A percentile compares a stretch with the other conserved stretches of the same genome.
Evolutionary conservation across 2,888 invertebrate genomes (phyloP).

Genomic region (Drosophila lutescens): DNA sequence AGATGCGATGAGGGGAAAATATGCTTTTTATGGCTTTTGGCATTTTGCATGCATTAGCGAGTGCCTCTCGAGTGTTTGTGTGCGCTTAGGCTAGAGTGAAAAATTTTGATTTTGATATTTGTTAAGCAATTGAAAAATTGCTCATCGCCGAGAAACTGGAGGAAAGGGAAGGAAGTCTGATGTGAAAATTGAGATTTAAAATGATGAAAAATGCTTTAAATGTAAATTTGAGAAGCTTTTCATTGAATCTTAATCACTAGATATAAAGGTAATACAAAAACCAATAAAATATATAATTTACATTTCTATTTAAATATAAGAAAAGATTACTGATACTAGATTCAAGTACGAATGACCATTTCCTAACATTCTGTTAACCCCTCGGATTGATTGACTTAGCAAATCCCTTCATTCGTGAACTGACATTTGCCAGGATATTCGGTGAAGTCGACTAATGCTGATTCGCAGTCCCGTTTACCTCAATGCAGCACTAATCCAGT

Average conservation of each 20-base stretch:
- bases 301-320: too few species aligned
- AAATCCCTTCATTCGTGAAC: background rate
- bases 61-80: slow-evolving; percentile 17
- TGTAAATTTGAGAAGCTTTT: too few species aligned
- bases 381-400: slow-evolving; percentile 3
- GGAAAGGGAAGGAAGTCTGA: background rate
- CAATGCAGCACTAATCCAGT: slow-evolving; percentile 43
- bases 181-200: slow-evolving; percentile 12
- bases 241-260: too few species aligned
- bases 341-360: too few species aligned
- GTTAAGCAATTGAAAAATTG: slow-evolving; percentile 60
- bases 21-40: slow-evolving; percentile 76
- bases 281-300: too few species aligned
- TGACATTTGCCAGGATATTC: slow-evolving; percentile 2
- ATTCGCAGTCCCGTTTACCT: slow-evolving; percentile 22
- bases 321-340: too few species aligned
- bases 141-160: slow-evolving; percentile 34
- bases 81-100: slow-evolving; percentile 49
- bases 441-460: slow-evolving; percentile 15
- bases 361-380: too few species aligned
- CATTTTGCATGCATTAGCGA: slow-evolving; percentile 78
- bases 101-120: slow-evolving; percentile 71
- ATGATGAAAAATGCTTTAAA: background rate
- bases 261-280: too few species aligned
- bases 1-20: slow-evolving; percentile 55